A percentile compares a stretch with the other conserved stretches of the same genome.
Evolutionary conservation across 2,888 invertebrate species (phyloP).

Genomic region (Sussaba pulchella): DNA sequence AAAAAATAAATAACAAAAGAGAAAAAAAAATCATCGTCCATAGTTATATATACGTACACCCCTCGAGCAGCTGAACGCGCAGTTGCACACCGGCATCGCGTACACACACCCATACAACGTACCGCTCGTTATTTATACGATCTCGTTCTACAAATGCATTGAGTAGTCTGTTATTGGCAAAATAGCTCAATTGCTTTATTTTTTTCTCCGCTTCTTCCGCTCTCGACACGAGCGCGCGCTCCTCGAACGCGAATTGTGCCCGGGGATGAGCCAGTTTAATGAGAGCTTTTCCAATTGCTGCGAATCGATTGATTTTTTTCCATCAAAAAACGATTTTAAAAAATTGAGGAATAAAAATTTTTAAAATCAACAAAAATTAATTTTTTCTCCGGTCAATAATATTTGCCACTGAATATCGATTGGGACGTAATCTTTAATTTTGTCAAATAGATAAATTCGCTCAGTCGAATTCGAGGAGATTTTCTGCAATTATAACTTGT

Average conservation of each 20-base stretch:
- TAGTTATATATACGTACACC: not conserved
- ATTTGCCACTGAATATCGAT: not conserved
- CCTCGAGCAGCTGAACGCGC: not conserved
- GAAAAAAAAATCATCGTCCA: not conserved
- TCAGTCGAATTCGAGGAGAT: too few species aligned
- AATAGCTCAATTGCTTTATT: conserved; percentile 43
- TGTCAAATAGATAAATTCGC: too few species aligned
- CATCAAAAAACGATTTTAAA: not conserved
- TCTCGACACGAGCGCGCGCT: conserved; percentile 13
- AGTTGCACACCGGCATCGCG: not conserved
- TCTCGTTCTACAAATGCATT: conserved; percentile 18
- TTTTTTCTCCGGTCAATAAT: not conserved
- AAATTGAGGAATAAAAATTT: not conserved
- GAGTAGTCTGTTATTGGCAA: conserved; percentile 49
- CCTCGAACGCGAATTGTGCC: conserved; percentile 9
- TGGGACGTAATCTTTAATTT: not conserved
- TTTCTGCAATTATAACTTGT: too few species aligned
- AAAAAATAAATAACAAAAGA: conserved; percentile 50
- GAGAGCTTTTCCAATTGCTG: not conserved
- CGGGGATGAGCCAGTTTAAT: conserved; percentile 3
- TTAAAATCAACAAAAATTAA: not conserved
- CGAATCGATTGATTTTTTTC: conserved; percentile 12
- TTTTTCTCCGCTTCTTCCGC: conserved; percentile 17
- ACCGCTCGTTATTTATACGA: conserved; percentile 28
- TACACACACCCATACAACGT: not conserved